Base-by-base conservation (phyloP, 2,113 vertebrate genomes). In the Fulica atra region DNA sequence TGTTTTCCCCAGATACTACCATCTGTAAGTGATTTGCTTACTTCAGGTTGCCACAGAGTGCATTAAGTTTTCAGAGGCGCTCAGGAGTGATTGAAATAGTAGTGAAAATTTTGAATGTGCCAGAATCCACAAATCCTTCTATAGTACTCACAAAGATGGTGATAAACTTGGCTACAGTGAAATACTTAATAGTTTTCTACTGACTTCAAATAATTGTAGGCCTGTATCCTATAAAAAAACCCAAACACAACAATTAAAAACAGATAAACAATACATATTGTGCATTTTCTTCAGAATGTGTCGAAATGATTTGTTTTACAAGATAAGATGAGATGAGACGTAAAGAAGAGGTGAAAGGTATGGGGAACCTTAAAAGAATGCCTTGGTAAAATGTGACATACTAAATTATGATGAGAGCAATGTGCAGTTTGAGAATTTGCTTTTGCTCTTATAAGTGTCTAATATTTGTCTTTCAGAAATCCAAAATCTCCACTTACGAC, bases 401-500 rank as follows among this genome's bases (percentile, higher is more conserved):
- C 13, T 78, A 70, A 91, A 72, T 69, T 59, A 44, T 0, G 0
- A 50, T 44, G 33, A 81, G 4, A 36, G 4, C 11, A 77, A 51
- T 4, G 6, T 76, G 7, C 16, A 40, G 57, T 46, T 8, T n/a
- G 21, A 65, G 28, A 66, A 44, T 51, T 88, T 78, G 3, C 21
- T 71, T 92, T 78, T 35, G 38, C 16, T 69, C 3, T 7, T 48
- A 14, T 2, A 65, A 31, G 9, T 5, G 31, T 88, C 80, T 93
- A 60, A 86, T 92, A 44, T 93, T 95, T 97, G 68, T 88, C 31
- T 95, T 95, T 36, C 98, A 99, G 99, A 99, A 99, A 99, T 99
- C 99, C 71, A 99, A 99, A 98, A 99, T 99, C 94, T 99, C 99
- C 66, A 99, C 99, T 0, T 99, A 99, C 10, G 99, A 99, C 93